These are phyloP conservation scores for Procambarus virginalis DNA, from an alignment of 1,140 invertebrate species.

Conservation along the genomic window DNA sequence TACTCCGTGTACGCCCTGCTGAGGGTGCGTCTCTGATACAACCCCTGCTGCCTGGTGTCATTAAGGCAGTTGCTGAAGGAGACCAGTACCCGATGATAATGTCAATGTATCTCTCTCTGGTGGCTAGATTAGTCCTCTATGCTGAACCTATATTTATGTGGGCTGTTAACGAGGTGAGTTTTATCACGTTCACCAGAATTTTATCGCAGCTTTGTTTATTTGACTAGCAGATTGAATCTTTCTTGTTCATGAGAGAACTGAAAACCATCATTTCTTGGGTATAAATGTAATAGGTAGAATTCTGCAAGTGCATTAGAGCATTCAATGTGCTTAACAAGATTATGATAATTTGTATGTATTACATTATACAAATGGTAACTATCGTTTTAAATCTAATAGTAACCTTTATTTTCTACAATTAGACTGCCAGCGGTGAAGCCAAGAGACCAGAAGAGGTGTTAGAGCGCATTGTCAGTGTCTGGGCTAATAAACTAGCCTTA, in stretches of 20 bases:
- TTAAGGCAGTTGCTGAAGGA: slow-evolving; percentile 78
- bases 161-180: slow-evolving; percentile 72
- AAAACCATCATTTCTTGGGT: too few species aligned
- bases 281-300: too few species aligned
- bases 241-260: too few species aligned
- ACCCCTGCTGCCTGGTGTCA: slow-evolving; percentile 72
- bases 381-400: too few species aligned
- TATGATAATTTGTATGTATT: too few species aligned
- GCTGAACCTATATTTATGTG: slow-evolving; percentile 83
- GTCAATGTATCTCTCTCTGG: slow-evolving; percentile 84
- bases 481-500: slow-evolving; percentile 86
- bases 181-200: background rate
- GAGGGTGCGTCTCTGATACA: slow-evolving; percentile 74
- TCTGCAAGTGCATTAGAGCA: too few species aligned
- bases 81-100: slow-evolving; percentile 84
- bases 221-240: too few species aligned
- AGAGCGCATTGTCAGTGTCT: slow-evolving; percentile 82
- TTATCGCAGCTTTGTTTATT: too few species aligned
- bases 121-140: slow-evolving; percentile 85
- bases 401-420: background rate
- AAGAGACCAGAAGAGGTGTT: slow-evolving; percentile 78
- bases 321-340: too few species aligned
- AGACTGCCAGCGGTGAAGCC: slow-evolving; percentile 62
- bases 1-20: slow-evolving; percentile 79
- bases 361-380: too few species aligned